phyloP scores from a whole-genome alignment of 2,888 invertebrate species.

The Scelioninae gen. 2 region DNA sequence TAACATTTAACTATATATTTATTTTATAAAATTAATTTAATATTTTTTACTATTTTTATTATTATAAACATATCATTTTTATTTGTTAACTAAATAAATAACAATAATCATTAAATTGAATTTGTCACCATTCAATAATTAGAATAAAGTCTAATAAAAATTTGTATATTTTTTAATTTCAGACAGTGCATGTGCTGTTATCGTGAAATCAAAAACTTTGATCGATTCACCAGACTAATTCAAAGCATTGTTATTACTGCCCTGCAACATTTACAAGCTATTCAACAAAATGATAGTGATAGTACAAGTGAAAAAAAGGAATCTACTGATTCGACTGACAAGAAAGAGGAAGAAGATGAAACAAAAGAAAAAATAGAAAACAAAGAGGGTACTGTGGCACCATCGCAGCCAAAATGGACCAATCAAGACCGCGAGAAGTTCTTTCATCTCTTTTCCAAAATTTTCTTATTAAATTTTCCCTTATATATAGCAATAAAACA shows the following conservation, averaged over 20 bases:
- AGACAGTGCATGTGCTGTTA: conserved; percentile 98
- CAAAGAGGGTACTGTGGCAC: conserved; percentile 66
- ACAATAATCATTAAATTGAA: too few relatives aligned
- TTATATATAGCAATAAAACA: conserved; percentile 92
- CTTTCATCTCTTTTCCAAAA: conserved; percentile 90
- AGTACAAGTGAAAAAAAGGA: conserved; percentile 72
- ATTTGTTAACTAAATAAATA: too few relatives aligned
- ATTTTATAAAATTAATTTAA: too few relatives aligned
- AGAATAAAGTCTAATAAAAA: neutral
- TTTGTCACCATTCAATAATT: too few relatives aligned
- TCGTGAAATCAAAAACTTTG: conserved; percentile 93
- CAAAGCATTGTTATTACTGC: conserved; percentile 91
- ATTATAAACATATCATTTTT: too few relatives aligned
- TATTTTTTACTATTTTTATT: too few relatives aligned
- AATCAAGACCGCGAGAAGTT: conserved; percentile 91
- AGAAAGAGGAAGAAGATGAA: conserved; percentile 65
- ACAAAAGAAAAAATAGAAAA: conserved; percentile 73
- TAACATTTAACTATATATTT: too few relatives aligned
- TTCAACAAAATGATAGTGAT: conserved; percentile 75
- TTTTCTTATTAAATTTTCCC: conserved; percentile 92
- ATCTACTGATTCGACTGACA: conserved; percentile 68
- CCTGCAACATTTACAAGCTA: conserved; percentile 87
- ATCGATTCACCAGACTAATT: conserved; percentile 91
- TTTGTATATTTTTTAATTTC: conserved; percentile 58
- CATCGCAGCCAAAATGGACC: conserved; percentile 78